A percentile compares a stretch with the other conserved stretches of the same genome.
These are phyloP conservation scores for Physeter macrocephalus DNA, from an alignment of 2,113 vertebrate genomes.

Conservation along the genomic window DNA sequence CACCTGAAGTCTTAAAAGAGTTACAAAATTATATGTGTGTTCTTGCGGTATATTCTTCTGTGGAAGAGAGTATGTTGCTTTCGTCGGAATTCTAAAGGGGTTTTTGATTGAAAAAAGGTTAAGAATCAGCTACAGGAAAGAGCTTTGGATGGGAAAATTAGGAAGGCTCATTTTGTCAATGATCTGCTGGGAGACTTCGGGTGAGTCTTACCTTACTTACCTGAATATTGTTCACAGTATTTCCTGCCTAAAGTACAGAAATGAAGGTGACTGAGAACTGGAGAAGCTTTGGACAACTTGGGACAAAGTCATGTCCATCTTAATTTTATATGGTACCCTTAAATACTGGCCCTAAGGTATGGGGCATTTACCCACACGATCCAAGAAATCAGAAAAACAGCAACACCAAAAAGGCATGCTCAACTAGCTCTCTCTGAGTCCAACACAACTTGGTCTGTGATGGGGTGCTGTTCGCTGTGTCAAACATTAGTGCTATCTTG, in stretches of 20 bases:
- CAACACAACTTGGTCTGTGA: neutral
- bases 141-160: neutral
- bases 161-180: neutral
- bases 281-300: neutral
- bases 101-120: neutral
- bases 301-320: neutral
- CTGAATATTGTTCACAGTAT: neutral
- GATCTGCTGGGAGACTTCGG: neutral
- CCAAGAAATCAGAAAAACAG: neutral
- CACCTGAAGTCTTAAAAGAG: neutral
- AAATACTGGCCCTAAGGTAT: neutral
- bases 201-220: neutral
- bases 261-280: neutral
- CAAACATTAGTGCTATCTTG: neutral
- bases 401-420: neutral
- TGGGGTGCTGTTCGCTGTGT: neutral
- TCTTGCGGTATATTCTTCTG: neutral
- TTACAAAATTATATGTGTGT: neutral
- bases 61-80: neutral
- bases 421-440: no score
- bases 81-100: neutral
- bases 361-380: neutral
- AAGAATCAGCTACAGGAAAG: neutral
- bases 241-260: neutral
- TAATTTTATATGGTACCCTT: neutral